Evolutionary conservation across 2,797 vertebrate species (phyloP), one percentile per base, ranked within the genome.

Genomic region (Spondyliosoma cantharus): DNA sequence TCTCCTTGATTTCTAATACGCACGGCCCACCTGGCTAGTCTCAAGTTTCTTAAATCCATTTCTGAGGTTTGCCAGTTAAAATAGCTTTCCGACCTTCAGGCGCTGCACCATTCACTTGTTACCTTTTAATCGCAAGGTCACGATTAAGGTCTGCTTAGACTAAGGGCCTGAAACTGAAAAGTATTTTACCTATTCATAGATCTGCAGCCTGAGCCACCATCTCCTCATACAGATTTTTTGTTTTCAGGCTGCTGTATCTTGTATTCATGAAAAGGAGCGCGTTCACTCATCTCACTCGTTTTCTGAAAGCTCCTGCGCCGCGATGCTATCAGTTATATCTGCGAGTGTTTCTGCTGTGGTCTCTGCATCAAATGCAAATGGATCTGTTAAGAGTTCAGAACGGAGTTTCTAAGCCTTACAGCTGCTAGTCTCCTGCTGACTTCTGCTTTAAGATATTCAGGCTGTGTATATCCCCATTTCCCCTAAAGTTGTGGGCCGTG

Each of bases 341-440:
- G 68, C 43, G 3, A 58, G 50, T 17, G 43, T 78, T 54, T 71
- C 70, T 52, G 56, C 64, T 25, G 52, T 49, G 11, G 24, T 82
- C 42, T 56, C 32, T 68, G 49, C 70, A 78, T 71, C 68, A 60
- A 54, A 83, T 58, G 32, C 62, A 63, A 45, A 70, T 32, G 9
- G 22, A 37, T 69, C 42, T 63, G 65, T 76, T 63, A 37, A 69
- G 56, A 77, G 63, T 65, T 74, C 22, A 59, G 50, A 76, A 46
- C 54, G 49, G 45, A 70, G 67, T 74, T 49, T 71, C 32, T 45
- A 57, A 79, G 54, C 13, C 13, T 73, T 64, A 25, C 16, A 45
- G 56, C 68, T 61, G 56, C 20, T 62, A 5, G 12, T 77, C 19
- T 69, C 45, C 50, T 70, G 49, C 61, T 68, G 20, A 67, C 56